phyloP scores from a whole-genome alignment of 2,888 invertebrate species.

The Pediacus dermestoides region DNA sequence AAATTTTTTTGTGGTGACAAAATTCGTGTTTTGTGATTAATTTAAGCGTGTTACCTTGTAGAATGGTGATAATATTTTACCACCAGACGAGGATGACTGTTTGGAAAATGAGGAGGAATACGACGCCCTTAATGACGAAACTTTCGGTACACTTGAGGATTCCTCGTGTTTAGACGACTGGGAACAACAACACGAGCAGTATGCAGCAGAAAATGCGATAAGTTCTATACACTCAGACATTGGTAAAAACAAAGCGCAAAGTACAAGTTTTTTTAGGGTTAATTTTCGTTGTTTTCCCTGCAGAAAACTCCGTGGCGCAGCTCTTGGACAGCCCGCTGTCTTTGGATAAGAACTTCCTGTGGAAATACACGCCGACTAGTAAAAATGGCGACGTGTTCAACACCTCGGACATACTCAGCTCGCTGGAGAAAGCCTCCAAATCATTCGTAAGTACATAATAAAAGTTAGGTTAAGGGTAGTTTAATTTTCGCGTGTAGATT shows the following conservation, averaged over 20 bases:
- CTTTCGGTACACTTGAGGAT: conserved; percentile 76
- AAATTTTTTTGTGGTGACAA: too few relatives aligned
- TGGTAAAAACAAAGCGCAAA: conserved; percentile 1
- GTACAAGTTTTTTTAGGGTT: neutral
- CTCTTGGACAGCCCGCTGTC: conserved; percentile 33
- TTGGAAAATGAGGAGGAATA: conserved; percentile 72
- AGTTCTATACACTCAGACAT: conserved; percentile 43
- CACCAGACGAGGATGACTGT: conserved; percentile 53
- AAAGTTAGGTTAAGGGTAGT: neutral
- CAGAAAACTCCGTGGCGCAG: conserved; percentile 40
- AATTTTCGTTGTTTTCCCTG: conserved; percentile 20
- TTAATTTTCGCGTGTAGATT: conserved; percentile 30
- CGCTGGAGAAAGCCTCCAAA: conserved; percentile 38
- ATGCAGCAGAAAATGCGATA: conserved; percentile 59
- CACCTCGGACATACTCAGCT: conserved; percentile 28
- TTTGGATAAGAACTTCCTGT: conserved; percentile 36
- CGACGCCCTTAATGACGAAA: conserved; percentile 89
- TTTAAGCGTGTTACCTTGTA: conserved; percentile 24
- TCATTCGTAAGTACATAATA: conserved; percentile 35
- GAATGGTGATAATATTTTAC: conserved; percentile 37
- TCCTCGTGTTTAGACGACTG: conserved; percentile 57
- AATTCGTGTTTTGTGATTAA: conserved; percentile 7
- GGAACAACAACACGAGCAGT: conserved; percentile 70
- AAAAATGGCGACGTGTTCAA: conserved; percentile 38
- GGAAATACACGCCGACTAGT: conserved; percentile 37